Evolutionary conservation across 1,140 invertebrate species (phyloP).

Genomic region (Mizuhopecten yessoensis): DNA sequence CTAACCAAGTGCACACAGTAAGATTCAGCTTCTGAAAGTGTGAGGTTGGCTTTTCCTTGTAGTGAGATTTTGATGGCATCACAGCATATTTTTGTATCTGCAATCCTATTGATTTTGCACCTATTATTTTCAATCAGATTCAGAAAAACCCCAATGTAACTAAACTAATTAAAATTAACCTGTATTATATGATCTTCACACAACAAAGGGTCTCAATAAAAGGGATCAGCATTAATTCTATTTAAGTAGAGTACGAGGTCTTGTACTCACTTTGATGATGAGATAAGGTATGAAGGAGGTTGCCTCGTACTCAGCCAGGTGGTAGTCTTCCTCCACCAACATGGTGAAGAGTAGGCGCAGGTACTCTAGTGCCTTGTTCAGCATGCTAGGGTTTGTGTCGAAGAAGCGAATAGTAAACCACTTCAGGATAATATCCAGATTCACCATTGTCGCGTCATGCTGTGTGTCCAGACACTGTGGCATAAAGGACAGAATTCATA

Average conservation of each 20-base stretch:
- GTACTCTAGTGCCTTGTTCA: constrained; percentile 97
- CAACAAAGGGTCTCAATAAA: too few relatives aligned
- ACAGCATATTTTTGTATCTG: not conserved
- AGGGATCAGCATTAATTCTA: too few relatives aligned
- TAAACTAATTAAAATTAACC: too few relatives aligned
- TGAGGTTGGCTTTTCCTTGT: not conserved
- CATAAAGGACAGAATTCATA: not conserved
- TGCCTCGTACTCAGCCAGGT: constrained; percentile 95
- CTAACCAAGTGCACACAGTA: not conserved
- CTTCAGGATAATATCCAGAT: constrained; percentile 97
- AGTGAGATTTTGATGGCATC: not conserved
- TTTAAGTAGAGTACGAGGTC: too few relatives aligned
- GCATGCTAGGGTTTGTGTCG: constrained; percentile 98
- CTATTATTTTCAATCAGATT: too few relatives aligned
- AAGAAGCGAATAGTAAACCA: constrained; percentile 98
- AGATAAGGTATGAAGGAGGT: constrained; percentile 97
- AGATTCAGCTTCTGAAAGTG: not conserved
- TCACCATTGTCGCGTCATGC: constrained; percentile 91
- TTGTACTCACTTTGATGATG: constrained; percentile 90
- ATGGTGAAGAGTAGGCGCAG: constrained; percentile 91
- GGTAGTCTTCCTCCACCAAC: constrained; percentile 91
- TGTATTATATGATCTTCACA: too few relatives aligned
- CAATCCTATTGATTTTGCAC: too few relatives aligned
- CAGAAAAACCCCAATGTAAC: too few relatives aligned
- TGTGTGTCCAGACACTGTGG: constrained; percentile 89